Evolutionary conservation across 2,113 vertebrate species (phyloP).

Genomic region (Rhineura floridana): DNA sequence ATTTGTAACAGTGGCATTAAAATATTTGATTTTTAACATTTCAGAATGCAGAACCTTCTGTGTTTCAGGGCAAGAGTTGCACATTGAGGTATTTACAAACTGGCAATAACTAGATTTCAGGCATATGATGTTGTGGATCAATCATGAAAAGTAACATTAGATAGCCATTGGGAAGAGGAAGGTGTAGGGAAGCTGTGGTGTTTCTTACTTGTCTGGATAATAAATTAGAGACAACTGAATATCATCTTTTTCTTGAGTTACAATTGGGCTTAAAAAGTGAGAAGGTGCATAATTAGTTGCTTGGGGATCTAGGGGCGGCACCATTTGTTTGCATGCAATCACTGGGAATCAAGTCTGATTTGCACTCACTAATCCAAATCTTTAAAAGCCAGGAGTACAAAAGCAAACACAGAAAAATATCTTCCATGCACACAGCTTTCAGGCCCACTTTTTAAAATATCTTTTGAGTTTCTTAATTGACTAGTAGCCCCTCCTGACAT

Average conservation of each 20-base stretch:
- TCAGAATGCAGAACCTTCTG: background rate
- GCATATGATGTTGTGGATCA: background rate
- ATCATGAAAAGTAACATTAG: background rate
- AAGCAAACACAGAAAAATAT: background rate
- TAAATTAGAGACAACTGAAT: slow-evolving; percentile 4
- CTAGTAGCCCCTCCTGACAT: background rate
- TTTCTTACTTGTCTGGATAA: background rate
- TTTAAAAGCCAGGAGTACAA: background rate
- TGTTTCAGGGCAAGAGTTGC: background rate
- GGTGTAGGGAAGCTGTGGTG: background rate
- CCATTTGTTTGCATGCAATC: background rate
- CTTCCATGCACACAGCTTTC: background rate
- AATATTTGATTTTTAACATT: background rate
- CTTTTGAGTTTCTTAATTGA: background rate
- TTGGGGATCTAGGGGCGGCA: background rate
- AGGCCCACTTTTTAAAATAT: background rate
- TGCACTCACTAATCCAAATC: background rate
- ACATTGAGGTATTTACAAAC: background rate
- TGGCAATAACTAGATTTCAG: background rate
- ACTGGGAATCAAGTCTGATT: background rate
- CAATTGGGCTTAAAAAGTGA: slow-evolving; percentile 81
- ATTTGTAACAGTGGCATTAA: background rate
- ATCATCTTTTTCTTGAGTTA: slow-evolving; percentile 65
- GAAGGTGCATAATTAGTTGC: slow-evolving; percentile 72
- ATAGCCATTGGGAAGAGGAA: background rate